phyloP scores from a whole-genome alignment of 2,888 invertebrate species.

The Lissonota sp. region DNA sequence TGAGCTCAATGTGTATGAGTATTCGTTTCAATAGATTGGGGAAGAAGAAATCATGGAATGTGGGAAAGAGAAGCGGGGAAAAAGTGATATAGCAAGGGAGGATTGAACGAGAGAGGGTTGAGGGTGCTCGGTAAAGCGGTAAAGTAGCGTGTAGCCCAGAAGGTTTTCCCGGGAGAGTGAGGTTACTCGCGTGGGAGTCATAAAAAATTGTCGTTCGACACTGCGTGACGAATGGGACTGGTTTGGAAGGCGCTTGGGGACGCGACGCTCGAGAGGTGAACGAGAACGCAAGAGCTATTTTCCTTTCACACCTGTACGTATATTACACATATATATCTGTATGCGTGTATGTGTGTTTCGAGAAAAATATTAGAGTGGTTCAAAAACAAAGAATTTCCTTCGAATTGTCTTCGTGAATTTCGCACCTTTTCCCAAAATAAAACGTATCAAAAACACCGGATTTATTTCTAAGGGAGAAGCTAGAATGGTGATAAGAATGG shows the following conservation, averaged over 20 bases:
- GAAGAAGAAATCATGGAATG: too few species aligned
- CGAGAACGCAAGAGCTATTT: constrained; percentile 39
- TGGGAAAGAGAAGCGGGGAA: constrained; percentile 10
- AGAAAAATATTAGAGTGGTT: neutral
- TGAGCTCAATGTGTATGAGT: too few species aligned
- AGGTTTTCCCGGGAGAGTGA: constrained; percentile 53
- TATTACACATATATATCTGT: constrained; percentile 1
- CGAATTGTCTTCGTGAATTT: too few species aligned
- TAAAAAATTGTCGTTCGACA: constrained; percentile 63
- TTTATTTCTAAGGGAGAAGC: too few species aligned
- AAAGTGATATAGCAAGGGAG: constrained; percentile 4
- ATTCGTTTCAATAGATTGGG: too few species aligned
- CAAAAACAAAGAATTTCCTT: neutral
- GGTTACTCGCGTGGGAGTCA: constrained; percentile 54
- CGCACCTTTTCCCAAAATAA: too few species aligned
- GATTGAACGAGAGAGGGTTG: constrained; percentile 4
- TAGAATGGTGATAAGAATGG: too few species aligned
- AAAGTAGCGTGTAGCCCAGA: constrained; percentile 41
- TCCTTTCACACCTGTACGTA: neutral
- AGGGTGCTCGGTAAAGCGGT: constrained; percentile 49
- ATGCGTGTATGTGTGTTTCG: neutral
- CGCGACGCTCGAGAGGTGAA: constrained; percentile 25
- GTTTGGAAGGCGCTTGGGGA: constrained; percentile 16
- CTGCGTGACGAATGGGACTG: constrained; percentile 59
- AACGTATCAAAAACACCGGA: too few species aligned